A percentile compares a stretch with the other conserved stretches of the same genome.
Evolutionary conservation across 2,797 vertebrate species (phyloP).

Genomic region (Calcarius lapponicus): DNA sequence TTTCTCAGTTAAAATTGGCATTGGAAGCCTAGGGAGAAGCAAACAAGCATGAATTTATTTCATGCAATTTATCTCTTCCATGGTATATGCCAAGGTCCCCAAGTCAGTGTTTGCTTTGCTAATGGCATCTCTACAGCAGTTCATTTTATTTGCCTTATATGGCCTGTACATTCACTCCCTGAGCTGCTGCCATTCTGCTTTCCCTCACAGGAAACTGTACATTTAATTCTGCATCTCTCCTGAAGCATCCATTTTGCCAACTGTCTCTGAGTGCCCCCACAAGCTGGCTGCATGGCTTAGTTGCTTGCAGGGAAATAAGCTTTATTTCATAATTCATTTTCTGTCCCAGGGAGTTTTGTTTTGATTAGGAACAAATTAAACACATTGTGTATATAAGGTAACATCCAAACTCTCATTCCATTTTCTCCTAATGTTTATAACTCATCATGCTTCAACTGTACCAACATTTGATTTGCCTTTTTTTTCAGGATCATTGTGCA

Average conservation of each 20-base stretch:
- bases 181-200: slow-evolving; percentile 41
- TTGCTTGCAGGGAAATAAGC: not conserved
- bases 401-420: not conserved
- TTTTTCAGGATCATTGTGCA: not conserved
- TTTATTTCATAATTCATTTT: slow-evolving; percentile 6
- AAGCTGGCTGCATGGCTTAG: not conserved
- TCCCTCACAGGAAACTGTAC: not conserved
- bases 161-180: slow-evolving; percentile 35
- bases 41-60: slow-evolving; percentile 43
- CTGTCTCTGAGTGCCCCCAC: slow-evolving; percentile 12
- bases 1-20: slow-evolving; percentile 20
- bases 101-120: slow-evolving; percentile 46
- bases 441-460: not conserved
- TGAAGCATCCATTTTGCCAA: slow-evolving; percentile 28
- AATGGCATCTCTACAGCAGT: slow-evolving; percentile 44
- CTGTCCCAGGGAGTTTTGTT: slow-evolving; percentile 10
- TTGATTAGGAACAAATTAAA: slow-evolving; percentile 27
- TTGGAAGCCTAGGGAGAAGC: slow-evolving; percentile 1
- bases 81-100: slow-evolving; percentile 41
- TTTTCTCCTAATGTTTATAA: slow-evolving; percentile 5
- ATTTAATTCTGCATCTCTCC: not conserved
- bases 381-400: not conserved
- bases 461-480: not conserved
- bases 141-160: slow-evolving; percentile 55
- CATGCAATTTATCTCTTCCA: slow-evolving; percentile 28